Conservation (phyloP, 2,797 vertebrate genomes). For the Poeciliopsis turneri region DNA sequence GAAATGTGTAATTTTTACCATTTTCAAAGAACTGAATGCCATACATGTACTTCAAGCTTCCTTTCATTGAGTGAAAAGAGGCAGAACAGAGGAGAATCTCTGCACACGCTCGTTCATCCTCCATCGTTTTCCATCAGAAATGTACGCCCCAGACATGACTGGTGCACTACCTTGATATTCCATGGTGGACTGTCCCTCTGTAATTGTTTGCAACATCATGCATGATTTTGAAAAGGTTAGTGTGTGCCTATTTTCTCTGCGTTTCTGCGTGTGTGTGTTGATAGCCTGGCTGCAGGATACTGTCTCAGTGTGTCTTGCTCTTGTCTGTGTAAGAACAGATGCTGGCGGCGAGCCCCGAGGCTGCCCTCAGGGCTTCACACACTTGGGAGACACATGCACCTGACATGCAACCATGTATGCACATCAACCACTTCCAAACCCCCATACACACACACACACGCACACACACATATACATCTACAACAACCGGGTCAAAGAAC, state of each 20-base stretch:
- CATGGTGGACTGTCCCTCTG: constrained; percentile 55
- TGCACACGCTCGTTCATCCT: neutral
- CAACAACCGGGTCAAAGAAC: constrained; percentile 18
- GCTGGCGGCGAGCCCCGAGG: constrained; percentile 77
- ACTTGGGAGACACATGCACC: constrained; percentile 64
- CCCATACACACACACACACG: too few relatives aligned
- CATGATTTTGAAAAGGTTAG: constrained; percentile 70
- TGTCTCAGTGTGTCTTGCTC: constrained; percentile 75
- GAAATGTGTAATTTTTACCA: neutral
- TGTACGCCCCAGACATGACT: constrained; percentile 35
- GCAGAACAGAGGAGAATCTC: neutral
- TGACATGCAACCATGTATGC: constrained; percentile 45
- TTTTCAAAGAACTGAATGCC: neutral
- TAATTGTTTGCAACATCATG: constrained; percentile 66
- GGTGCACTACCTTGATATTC: constrained; percentile 50
- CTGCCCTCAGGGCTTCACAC: constrained; percentile 77
- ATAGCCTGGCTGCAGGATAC: constrained; percentile 71
- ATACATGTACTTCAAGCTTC: neutral
- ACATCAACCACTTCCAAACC: neutral
- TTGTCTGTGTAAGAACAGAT: constrained; percentile 80
- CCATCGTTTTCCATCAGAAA: constrained; percentile 27
- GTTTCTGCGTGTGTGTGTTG: constrained; percentile 23
- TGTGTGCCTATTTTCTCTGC: constrained; percentile 21
- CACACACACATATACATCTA: neutral
- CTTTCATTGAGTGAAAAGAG: neutral